Percentiles rank a stretch among this genome's conserved stretches.
Conservation (phyloP, 2,797 vertebrate species). For the Cynodonichthys magdalenae region DNA sequence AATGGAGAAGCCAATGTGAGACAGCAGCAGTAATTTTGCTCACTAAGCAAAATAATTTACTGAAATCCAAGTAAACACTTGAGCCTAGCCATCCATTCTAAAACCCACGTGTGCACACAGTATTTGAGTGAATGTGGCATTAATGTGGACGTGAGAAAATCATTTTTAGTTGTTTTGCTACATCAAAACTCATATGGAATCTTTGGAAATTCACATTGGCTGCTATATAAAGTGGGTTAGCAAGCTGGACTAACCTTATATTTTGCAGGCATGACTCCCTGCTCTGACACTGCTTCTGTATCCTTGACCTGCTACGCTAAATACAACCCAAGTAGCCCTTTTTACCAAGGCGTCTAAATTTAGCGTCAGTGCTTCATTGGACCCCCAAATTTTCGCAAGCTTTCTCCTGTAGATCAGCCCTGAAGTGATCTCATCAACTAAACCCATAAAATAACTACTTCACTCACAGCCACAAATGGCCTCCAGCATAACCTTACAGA, state of each 20-base stretch:
- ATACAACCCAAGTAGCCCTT: conserved; percentile 66
- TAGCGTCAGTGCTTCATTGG: conserved; percentile 64
- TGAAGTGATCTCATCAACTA: conserved; percentile 69
- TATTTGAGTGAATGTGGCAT: conserved; percentile 64
- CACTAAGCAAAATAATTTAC: conserved; percentile 40
- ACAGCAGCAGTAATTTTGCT: conserved; percentile 49
- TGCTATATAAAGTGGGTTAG: conserved; percentile 64
- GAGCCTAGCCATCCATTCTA: conserved; percentile 84
- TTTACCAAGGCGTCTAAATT: conserved; percentile 76
- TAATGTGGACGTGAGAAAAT: conserved; percentile 55
- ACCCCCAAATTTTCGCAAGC: conserved; percentile 59
- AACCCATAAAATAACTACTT: conserved; percentile 76
- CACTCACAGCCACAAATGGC: conserved; percentile 67
- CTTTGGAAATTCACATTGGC: conserved; percentile 59
- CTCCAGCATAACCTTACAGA: conserved; percentile 68
- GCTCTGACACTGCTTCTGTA: conserved; percentile 76
- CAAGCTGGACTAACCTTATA: conserved; percentile 78
- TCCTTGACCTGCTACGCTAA: conserved; percentile 77
- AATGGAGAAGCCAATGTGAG: conserved; percentile 37
- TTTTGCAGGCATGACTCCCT: conserved; percentile 70
- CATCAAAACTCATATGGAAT: conserved; percentile 50
- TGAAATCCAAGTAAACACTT: conserved; percentile 79
- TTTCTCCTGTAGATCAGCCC: conserved; percentile 45
- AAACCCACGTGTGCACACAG: conserved; percentile 61
- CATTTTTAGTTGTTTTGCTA: conserved; percentile 60